A percentile compares a stretch with the other conserved stretches of the same genome.
Conservation (phyloP, 2,113 vertebrate species). For the Oryctolagus cuniculus region DNA sequence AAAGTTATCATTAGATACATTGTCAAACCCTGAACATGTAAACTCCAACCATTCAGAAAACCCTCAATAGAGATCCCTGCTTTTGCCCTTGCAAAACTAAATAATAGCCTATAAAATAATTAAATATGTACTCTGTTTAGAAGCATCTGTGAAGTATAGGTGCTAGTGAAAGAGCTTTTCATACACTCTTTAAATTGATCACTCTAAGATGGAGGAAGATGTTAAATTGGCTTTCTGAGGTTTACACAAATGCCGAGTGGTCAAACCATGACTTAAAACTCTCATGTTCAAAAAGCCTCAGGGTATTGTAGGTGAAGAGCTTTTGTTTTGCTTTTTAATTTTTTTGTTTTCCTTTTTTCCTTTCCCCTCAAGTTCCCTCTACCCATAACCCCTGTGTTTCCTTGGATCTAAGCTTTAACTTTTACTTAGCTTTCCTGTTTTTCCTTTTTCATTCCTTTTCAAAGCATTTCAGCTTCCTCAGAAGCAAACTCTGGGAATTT, state of each 20-base stretch:
- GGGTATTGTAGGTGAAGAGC: background rate
- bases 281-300: background rate
- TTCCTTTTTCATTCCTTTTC: background rate
- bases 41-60: background rate
- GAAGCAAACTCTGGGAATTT: slow-evolving; percentile 28
- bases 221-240: background rate
- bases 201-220: too few relatives aligned
- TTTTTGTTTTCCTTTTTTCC: background rate
- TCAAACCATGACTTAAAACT: background rate
- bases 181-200: background rate
- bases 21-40: background rate
- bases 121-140: background rate
- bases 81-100: slow-evolving; percentile 39
- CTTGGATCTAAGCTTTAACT: background rate
- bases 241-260: background rate
- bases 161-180: background rate
- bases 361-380: background rate
- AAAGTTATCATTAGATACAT: slow-evolving; percentile 24
- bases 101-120: background rate
- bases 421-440: background rate
- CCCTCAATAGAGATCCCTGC: background rate
- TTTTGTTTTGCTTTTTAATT: slow-evolving; percentile 17
- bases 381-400: background rate
- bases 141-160: background rate
- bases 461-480: background rate